A percentile compares a stretch with the other conserved stretches of the same genome.
Evolutionary conservation across 2,888 invertebrate species (phyloP).

Genomic region (Endotricha flammealis): DNA sequence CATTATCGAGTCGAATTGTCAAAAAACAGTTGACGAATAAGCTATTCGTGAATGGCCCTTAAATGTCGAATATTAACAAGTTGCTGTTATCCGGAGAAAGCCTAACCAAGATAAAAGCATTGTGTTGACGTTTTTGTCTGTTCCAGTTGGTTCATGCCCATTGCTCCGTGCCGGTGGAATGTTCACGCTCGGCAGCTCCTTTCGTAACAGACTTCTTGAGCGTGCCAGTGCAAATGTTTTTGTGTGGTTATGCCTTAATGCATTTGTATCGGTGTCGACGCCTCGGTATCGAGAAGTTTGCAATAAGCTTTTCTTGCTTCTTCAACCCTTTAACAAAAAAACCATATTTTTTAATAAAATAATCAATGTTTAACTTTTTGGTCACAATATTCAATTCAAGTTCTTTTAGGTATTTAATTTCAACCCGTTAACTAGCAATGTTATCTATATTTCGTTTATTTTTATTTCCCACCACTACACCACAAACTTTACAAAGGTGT

Average conservation of each 20-base stretch:
- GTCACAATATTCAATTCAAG: too few relatives aligned
- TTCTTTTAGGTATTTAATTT: too few relatives aligned
- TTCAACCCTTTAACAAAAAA: too few relatives aligned
- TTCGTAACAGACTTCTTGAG: conserved; percentile 70
- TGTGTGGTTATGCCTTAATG: conserved; percentile 56
- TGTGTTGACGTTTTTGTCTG: conserved; percentile 60
- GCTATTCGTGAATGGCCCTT: too few relatives aligned
- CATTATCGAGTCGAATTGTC: too few relatives aligned
- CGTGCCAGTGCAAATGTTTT: conserved; percentile 74
- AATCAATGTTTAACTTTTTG: too few relatives aligned
- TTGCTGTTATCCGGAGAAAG: conserved; percentile 45
- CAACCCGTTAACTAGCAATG: too few relatives aligned
- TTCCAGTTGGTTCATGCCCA: conserved; percentile 57
- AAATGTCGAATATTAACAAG: conserved; percentile 15
- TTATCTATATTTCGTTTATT: too few relatives aligned
- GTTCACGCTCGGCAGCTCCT: conserved; percentile 70
- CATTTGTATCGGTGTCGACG: conserved; percentile 44
- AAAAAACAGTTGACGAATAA: too few relatives aligned
- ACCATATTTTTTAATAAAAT: too few relatives aligned
- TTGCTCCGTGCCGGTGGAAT: conserved; percentile 53
- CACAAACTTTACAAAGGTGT: too few relatives aligned
- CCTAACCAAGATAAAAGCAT: conserved; percentile 41
- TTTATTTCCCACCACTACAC: too few relatives aligned
- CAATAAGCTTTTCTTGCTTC: conserved; percentile 28
- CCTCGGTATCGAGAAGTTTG: conserved; percentile 32